phyloP scores from a whole-genome alignment of 2,113 vertebrate species.

The Cnemophilus loriae region DNA sequence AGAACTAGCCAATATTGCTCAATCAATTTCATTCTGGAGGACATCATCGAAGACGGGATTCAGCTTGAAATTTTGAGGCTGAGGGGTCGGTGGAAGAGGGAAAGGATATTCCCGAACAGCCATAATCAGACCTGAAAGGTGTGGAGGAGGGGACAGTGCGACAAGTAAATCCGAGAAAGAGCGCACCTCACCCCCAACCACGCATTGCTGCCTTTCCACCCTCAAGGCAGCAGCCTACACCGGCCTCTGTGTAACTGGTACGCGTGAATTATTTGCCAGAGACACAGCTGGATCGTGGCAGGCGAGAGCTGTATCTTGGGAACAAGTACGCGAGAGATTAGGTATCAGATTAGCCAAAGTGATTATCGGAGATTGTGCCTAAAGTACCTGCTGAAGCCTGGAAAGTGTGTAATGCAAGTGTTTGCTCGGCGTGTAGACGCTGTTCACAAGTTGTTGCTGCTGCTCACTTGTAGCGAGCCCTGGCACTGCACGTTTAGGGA shows the following conservation, averaged over 20 bases:
- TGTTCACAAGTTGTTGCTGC: background rate
- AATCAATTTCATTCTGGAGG: background rate
- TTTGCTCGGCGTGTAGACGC: background rate
- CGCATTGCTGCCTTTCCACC: background rate
- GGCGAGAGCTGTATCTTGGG: background rate
- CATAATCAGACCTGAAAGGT: background rate
- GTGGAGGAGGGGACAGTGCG: background rate
- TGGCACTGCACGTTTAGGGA: background rate
- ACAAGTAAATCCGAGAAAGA: background rate
- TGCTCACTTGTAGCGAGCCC: background rate
- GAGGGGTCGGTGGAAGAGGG: background rate
- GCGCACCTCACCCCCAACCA: background rate
- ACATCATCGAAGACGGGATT: background rate
- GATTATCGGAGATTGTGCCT: background rate
- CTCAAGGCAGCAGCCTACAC: background rate
- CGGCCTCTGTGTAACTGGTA: background rate
- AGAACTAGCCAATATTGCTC: background rate
- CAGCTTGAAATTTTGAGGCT: background rate
- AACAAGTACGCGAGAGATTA: background rate
- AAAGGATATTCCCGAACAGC: background rate
- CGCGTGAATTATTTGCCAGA: conserved; percentile 1
- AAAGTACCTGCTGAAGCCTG: background rate
- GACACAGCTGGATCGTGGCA: background rate
- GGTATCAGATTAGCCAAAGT: background rate
- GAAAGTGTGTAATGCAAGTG: background rate